Conservation (phyloP, 2,113 vertebrate species). For the Apistogramma diplotaenia region DNA sequence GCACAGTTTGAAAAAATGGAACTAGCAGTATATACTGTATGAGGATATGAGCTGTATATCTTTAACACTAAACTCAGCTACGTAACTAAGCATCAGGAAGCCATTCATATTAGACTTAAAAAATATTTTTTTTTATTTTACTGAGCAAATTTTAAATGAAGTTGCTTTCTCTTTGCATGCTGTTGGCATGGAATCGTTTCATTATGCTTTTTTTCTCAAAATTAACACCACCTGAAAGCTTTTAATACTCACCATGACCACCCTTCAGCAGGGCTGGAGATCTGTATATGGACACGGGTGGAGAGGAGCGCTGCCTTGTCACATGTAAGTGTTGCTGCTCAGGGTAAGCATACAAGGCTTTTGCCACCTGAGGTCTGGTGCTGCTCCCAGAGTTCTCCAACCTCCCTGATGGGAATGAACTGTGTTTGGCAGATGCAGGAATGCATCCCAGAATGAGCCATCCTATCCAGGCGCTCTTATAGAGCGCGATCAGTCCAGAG, state of each 20-base stretch:
- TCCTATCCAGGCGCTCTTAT: slow-evolving; percentile 20
- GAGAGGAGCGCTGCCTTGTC: background rate
- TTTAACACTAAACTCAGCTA: background rate
- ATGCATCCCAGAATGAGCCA: slow-evolving; percentile 39
- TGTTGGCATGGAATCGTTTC: no score
- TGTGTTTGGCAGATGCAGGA: background rate
- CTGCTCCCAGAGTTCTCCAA: background rate
- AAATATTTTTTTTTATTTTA: background rate
- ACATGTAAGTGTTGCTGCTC: background rate
- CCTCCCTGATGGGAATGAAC: background rate
- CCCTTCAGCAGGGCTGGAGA: slow-evolving; percentile 18
- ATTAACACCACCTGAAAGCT: background rate
- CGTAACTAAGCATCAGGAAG: background rate
- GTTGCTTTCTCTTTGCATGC: background rate
- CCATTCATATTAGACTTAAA: background rate
- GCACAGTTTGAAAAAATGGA: background rate
- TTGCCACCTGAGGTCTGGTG: background rate
- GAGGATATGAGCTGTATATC: background rate
- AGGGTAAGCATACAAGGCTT: background rate
- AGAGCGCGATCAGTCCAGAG: background rate
- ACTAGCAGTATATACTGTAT: background rate
- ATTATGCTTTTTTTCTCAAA: background rate
- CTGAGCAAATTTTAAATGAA: background rate
- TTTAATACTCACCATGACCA: slow-evolving; percentile 34
- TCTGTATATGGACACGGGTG: background rate